Base-by-base conservation (phyloP, 1,140 invertebrate species). In the Metopolophium dirhodum region DNA sequence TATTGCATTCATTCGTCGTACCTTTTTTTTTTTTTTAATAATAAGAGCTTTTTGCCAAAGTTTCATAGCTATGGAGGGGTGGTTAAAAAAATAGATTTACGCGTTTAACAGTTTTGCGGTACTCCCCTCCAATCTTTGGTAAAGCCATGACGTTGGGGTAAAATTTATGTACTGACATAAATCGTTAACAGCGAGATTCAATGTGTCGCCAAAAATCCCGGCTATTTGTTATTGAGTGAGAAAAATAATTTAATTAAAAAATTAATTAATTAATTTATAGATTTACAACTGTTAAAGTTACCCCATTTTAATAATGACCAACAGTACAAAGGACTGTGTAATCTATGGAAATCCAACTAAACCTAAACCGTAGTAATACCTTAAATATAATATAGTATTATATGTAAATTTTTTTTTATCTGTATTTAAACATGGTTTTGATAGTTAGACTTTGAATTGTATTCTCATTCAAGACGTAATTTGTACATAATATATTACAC, bases 71-170 rank as follows among this genome's bases (percentile, higher is more conserved):
- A 90, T 45, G 37, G 54, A 90, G 26, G 37, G 41, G 41, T 68
- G 57, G 89, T 90, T 54, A 90, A 90, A 90, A 88, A 90, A 90
- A 90, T 90, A 90, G 89, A 90, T 90, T 90, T 90, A 90, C 89
- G 89, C 89, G 89, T 90, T 90, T 68, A 90, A 68, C 57, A 90
- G 54, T 90, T 90, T 68, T 90, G 57, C 30, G 41, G 89, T 3
- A 14, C 54, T 68, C 89, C 57, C 89, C 89, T 90, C 89, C 89
- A 41, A 90, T 57, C 89, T 45, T 68, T 41, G 54, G 26, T 90
- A 90, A 68, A 61, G 22, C 89, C 54, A 9, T 26, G 14, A 41
- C 41, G 57, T 37, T 61, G 57, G 54, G 23, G 61, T 37, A 57
- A 68, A 90, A 90, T 90, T 90, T 90, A 90, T 90, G 89, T 90